A percentile compares a stretch with the other conserved stretches of the same genome.
phyloP scores from a whole-genome alignment of 2,888 invertebrate genomes.

The Microplitis manilae region DNA sequence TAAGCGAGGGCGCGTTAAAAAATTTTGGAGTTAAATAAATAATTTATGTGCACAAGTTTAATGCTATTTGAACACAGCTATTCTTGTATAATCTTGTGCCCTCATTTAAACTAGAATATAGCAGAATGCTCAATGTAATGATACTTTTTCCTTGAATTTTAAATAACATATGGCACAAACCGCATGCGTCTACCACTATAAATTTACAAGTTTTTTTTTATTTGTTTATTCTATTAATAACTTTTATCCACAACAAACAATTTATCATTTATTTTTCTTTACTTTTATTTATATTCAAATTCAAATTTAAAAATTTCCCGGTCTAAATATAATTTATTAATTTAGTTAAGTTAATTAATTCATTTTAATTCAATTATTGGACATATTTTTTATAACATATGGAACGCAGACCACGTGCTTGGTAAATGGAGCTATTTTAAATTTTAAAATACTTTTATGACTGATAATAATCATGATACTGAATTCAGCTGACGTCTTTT shows the following conservation, averaged over 20 bases:
- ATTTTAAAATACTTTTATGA: too few species aligned
- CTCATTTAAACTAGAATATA: background rate
- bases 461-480: too few species aligned
- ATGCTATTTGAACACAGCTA: background rate
- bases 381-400: too few species aligned
- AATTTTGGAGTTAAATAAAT: background rate
- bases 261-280: too few species aligned
- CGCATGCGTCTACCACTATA: conserved; percentile 44
- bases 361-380: too few species aligned
- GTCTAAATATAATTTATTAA: too few species aligned
- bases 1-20: background rate
- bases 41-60: background rate
- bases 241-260: conserved; percentile 1
- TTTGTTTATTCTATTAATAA: background rate
- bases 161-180: conserved; percentile 50
- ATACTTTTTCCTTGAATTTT: conserved; percentile 31
- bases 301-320: too few species aligned
- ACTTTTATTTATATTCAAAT: too few species aligned
- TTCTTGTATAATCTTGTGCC: background rate
- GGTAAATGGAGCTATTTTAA: too few species aligned
- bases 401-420: too few species aligned
- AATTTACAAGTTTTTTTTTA: conserved; percentile 18
- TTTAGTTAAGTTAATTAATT: too few species aligned
- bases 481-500: too few species aligned
- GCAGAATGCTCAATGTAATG: background rate